Base-by-base conservation (phyloP, 2,888 invertebrate species). In the Drosophila anomalata region DNA sequence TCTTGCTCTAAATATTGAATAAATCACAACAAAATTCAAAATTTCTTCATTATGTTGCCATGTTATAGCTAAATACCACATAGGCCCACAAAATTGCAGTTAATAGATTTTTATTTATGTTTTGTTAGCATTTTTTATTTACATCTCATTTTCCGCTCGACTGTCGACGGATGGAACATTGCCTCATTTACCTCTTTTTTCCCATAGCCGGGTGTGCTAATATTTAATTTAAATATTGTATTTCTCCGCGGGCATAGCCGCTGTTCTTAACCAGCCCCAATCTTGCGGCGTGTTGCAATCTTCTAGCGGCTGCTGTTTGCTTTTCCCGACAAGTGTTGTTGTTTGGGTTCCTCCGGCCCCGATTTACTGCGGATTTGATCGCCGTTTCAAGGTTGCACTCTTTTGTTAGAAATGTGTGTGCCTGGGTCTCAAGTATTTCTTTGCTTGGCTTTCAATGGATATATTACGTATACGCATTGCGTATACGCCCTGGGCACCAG, bases 201-300 rank as follows among this genome's bases (percentile, higher is more conserved):
- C 55, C 55, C 20, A 26, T 46, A 52, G 62, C 29, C 26, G 17
- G 76, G 76, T 82, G 87, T 87, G 87, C 79, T 75, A 87, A 85
- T 83, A 83, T 85, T 87, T 83, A 87, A 82, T 76, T 83, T 81
- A 87, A 87, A 87, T 83, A 87, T 84, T 87, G 78, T 71, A 52
- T 73, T 60, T 62, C 50, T 51, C 72, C 52, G 56, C 46, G n/a
- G 56, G 52, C 57, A 36, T 20, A 20, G 48, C 55, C 46, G 55
- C 50, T 56, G 62, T 87, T 81, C 82, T 82, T 77, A 87, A 81
- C 87, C 87, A 85, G 70, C 79, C 87, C 76, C 85, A 84, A 77
- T 44, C 44, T 42, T 22, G 44, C 20, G 61, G 65, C 29, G 65
- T 85, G 80, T 79, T 73, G 86, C 86, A 86, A 81, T 53, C 48